Evolutionary conservation across 2,113 vertebrate species (phyloP).

Genomic region (Psittacara wagleri): DNA sequence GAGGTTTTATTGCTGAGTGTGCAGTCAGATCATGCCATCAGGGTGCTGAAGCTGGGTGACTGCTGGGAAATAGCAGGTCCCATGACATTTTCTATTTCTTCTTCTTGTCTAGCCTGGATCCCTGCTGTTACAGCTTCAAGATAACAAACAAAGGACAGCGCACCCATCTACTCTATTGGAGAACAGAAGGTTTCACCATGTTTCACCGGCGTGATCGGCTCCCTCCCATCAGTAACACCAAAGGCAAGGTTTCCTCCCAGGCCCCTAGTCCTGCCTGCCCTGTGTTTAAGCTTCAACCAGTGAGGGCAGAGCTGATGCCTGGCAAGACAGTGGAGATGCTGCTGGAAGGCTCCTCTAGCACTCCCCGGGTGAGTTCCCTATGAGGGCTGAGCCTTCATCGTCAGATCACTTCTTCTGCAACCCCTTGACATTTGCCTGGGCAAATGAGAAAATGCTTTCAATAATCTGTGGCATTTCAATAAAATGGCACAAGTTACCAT

Average conservation of each 20-base stretch:
- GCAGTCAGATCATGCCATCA: rapidly evolving
- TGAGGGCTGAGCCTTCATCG: not conserved
- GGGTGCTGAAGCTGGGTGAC: not conserved
- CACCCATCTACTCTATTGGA: slow-evolving; percentile 81
- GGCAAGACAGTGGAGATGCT: slow-evolving; percentile 75
- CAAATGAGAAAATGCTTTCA: not conserved
- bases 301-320: slow-evolving; percentile 75
- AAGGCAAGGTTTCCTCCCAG: not conserved
- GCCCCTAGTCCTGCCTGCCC: not conserved
- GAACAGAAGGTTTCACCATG: slow-evolving; percentile 48
- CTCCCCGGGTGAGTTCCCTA: slow-evolving; percentile 73
- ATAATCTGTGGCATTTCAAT: not conserved
- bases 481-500: not conserved
- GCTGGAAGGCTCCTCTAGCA: slow-evolving; percentile 76
- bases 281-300: slow-evolving; percentile 76
- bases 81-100: not conserved
- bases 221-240: not conserved
- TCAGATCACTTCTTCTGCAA: not conserved
- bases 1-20: not conserved
- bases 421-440: not conserved
- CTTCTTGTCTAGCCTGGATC: slow-evolving; percentile 66
- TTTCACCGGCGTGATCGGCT: not conserved
- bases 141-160: slow-evolving; percentile 82
- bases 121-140: slow-evolving; percentile 77
- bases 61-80: not conserved